A percentile compares a stretch with the other conserved stretches of the same genome.
Conservation (phyloP, 2,888 invertebrate species). For the Ophion slaviceki region DNA sequence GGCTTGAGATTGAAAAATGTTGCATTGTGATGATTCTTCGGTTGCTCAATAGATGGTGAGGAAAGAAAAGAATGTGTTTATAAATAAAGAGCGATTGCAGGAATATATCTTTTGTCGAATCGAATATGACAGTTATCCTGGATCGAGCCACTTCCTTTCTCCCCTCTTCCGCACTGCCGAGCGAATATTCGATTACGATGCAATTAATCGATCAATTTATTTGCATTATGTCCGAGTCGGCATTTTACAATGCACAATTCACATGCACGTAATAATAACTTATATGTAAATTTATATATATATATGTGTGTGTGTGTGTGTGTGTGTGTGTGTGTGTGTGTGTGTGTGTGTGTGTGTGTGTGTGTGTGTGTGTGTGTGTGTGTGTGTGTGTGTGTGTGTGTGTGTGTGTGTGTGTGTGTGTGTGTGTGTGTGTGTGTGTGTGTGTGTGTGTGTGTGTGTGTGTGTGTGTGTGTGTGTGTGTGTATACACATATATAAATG, state of each 20-base stretch:
- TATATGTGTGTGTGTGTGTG: too few species aligned
- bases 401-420: too few species aligned
- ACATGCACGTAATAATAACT: background rate
- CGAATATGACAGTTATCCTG: background rate
- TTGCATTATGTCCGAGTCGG: background rate
- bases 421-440: too few species aligned
- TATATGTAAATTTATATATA: too few species aligned
- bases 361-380: too few species aligned
- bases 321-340: too few species aligned
- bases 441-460: too few species aligned
- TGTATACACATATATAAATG: too few species aligned
- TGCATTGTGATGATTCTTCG: background rate
- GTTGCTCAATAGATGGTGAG: background rate
- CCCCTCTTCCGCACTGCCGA: background rate
- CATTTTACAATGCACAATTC: background rate
- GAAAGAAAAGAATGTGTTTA: background rate
- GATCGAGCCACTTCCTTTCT: background rate
- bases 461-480: too few species aligned
- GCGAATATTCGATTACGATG: background rate
- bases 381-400: too few species aligned
- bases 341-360: too few species aligned
- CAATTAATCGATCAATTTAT: background rate
- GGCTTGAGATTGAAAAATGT: background rate
- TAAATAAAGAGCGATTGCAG: background rate
- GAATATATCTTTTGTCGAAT: constrained; percentile 3